Base-by-base conservation (phyloP, 2,797 vertebrate species). In the Acanthornis magna region DNA sequence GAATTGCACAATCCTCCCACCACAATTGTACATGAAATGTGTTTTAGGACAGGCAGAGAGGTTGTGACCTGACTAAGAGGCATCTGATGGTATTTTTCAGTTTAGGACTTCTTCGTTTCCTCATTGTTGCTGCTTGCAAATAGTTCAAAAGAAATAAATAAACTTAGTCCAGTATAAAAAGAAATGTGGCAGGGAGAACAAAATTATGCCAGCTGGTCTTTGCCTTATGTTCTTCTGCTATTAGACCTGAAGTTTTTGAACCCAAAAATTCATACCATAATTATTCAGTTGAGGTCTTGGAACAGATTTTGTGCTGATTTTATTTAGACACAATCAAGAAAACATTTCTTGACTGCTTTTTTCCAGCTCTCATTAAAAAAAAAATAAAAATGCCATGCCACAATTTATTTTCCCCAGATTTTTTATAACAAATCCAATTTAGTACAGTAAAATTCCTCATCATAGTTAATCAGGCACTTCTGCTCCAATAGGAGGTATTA, bases 211-310 rank as follows among this genome's bases (percentile, higher is more conserved):
- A 95, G 76, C 62, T 91, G 61, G 65, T 93, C 85, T 86, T 94
- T 93, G 45, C 87, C 57, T 95, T 85, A 74, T 71, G 57, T 91
- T 94, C 20, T 87, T 66, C 78, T 91, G 34, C 47, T 85, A 74
- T 66, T 67, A 91, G 72, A 90, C 66, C 66, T 62, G 25, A 65
- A 51, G 45, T 12, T 75, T 88, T 66, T 75, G 13, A 90, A 95
- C 82, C 7, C 11, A 93, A 63, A 77, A 81, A 36, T 63, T 87
- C 20, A 10, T 60, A 42, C 6, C 11, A 19, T 87, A 91, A 95
- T 90, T 94, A 84, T 67, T 70, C 21, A 77, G 1, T 40, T 81
- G 57, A 55, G 23, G 68, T 82, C 88, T 79, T 76, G 34, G 30
- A 87, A 90, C 34, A 92, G 55, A 66, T 94, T 88, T 83, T 72